Conservation (phyloP, 2,888 invertebrate species). For the Ichneumon xanthorius region DNA sequence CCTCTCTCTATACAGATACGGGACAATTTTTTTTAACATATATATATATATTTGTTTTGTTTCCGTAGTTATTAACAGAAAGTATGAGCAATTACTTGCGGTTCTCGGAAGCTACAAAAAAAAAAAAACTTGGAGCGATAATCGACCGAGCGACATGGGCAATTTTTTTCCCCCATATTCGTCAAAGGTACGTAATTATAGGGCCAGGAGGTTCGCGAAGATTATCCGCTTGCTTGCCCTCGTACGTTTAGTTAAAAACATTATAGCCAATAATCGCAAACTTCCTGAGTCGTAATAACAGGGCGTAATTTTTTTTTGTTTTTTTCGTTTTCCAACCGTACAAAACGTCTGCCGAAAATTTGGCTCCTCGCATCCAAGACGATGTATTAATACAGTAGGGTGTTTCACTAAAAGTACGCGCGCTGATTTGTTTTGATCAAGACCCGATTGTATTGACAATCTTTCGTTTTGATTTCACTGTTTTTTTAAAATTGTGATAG, state of each 20-base stretch:
- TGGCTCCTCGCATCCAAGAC: constrained; percentile 28
- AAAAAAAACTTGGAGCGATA: not conserved
- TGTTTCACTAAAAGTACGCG: constrained; percentile 7
- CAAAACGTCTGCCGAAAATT: constrained; percentile 69
- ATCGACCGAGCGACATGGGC: not conserved
- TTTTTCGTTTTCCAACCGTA: constrained; percentile 66
- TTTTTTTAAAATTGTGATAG: constrained; percentile 30
- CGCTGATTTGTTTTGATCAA: constrained; percentile 39
- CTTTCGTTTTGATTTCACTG: constrained; percentile 10
- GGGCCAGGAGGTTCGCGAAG: not conserved
- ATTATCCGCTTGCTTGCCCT: not conserved
- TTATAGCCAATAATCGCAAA: constrained; percentile 9
- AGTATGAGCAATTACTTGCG: not conserved
- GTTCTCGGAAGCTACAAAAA: not conserved
- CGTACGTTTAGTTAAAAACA: not conserved
- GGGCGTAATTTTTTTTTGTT: constrained; percentile 25
- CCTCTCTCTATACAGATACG: constrained; percentile 9
- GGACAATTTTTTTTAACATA: not conserved
- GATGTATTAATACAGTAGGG: not conserved
- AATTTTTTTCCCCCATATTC: not conserved
- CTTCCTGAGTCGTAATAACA: constrained; percentile 1
- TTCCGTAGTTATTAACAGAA: not conserved
- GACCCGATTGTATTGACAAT: constrained; percentile 46
- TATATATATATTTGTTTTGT: constrained; percentile 3
- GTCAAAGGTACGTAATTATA: not conserved